Percentiles rank a stretch among this genome's conserved stretches.
These are phyloP conservation scores for Potorous gilbertii DNA, from an alignment of 2,797 vertebrate species.

Conservation along the genomic window DNA sequence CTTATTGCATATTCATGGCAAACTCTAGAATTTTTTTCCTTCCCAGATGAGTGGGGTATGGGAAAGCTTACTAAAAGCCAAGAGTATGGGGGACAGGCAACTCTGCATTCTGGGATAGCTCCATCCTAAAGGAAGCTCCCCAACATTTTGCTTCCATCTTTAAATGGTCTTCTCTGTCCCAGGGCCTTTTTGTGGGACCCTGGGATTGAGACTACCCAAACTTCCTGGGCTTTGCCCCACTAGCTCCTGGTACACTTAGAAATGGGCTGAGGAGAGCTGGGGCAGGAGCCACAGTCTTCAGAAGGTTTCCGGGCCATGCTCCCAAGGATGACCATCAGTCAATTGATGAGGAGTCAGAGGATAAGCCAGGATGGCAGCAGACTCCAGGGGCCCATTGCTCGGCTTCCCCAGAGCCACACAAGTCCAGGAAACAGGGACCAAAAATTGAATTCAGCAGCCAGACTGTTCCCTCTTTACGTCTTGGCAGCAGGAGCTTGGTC, in stretches of 20 bases:
- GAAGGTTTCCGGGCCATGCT: neutral
- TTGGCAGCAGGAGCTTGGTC: no score
- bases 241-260: neutral
- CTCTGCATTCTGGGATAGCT: neutral
- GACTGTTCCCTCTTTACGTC: neutral
- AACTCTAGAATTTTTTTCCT: neutral
- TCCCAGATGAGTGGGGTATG: neutral
- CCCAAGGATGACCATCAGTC: neutral
- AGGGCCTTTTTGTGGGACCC: neutral
- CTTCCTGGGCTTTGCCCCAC: neutral
- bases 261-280: neutral
- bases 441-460: neutral
- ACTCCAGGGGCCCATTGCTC: neutral
- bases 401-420: neutral
- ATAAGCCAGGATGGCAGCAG: neutral
- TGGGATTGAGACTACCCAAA: neutral
- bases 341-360: neutral
- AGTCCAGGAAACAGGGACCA: neutral
- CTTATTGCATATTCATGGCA: neutral
- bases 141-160: neutral
- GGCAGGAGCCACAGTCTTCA: fast-evolving
- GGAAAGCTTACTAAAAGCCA: neutral
- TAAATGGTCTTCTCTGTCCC: neutral
- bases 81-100: no score
- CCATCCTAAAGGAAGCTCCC: neutral